A percentile compares a stretch with the other conserved stretches of the same genome.
Evolutionary conservation across 1,140 invertebrate genomes (phyloP).

Genomic region (Philotrypesis tridentata): DNA sequence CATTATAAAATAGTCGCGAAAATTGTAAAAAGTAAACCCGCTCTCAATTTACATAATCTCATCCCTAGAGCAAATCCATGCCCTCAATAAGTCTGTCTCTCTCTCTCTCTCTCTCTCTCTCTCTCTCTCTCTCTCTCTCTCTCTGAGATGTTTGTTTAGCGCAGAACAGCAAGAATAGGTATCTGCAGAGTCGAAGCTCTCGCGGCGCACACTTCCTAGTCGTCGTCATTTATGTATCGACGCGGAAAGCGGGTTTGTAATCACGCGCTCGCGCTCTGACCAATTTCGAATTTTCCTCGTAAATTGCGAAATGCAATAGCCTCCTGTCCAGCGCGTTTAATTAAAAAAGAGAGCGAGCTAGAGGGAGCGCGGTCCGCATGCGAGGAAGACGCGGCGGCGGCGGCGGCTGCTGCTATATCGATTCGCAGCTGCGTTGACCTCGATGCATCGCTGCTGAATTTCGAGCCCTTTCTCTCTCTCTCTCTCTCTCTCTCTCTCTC

Average conservation of each 20-base stretch:
- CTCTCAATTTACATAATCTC: not conserved
- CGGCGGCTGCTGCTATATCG: constrained; percentile 2
- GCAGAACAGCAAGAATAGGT: not conserved
- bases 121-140: not conserved
- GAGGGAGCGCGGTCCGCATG: not conserved
- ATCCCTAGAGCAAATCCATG: constrained; percentile 13
- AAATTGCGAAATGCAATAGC: constrained; percentile 26
- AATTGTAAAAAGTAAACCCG: not conserved
- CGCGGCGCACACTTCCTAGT: not conserved
- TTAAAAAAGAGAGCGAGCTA: constrained; percentile 31
- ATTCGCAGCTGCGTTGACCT: constrained; percentile 34
- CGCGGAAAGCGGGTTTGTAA: constrained; percentile 13
- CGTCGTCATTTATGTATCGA: constrained; percentile 32
- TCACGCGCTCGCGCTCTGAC: not conserved
- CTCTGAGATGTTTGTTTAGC: not conserved
- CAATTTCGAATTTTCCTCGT: constrained; percentile 35
- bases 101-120: too few species aligned
- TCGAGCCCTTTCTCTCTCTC: not conserved
- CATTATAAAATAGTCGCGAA: not conserved
- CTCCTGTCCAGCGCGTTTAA: constrained; percentile 1
- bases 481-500: not conserved
- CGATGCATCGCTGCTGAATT: constrained; percentile 23
- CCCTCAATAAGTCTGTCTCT: not conserved
- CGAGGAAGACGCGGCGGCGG: not conserved
- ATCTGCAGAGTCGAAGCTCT: not conserved